Evolutionary conservation across 2,113 vertebrate genomes (phyloP), one percentile per base, ranked within the genome.

Genomic region (Callipepla squamata): DNA sequence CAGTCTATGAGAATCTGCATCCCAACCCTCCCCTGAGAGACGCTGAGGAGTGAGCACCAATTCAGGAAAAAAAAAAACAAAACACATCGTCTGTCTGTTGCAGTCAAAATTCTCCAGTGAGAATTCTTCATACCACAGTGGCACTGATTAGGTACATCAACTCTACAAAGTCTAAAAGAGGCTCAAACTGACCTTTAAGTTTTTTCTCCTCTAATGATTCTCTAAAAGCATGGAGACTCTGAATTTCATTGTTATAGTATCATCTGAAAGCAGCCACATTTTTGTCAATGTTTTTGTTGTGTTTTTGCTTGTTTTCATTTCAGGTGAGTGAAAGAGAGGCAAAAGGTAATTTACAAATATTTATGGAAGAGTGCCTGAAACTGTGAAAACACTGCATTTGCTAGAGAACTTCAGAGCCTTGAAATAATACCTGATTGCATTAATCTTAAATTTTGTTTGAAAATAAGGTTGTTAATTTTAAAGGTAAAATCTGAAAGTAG

Each of bases 381-480:
- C 67, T 26, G 55, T 87, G 47, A 90, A 65, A 97, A 93, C 80
- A 95, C 45, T 94, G 72, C 42, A 65, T 91, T 97, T 96, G 95
- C 70, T 89, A 85, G 92, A 90, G 86, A 96, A 92, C 50, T 94
- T 94, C 59, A 92, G 85, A 96, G 75, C 57, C 75, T 96, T 96
- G 90, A 95, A 62, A 97, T 96, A 96, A 90, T 87, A 89, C 69
- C 86, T 92, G 85, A 94, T 91, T 96, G 80, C 87, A 72, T 94
- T 97, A 94, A 90, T 72, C 57, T 83, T 69, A 80, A 95, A 94
- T 95, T 97, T 96, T 92, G 44, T 94, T 97, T 97, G 72, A 93
- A 96, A 96, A 90, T 94, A 89, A 82, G 59, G 50, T 94, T 92
- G 93, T 92, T 96, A 95, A 96, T 95, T 93, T 80, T 87, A 91